Evolutionary conservation across 2,113 vertebrate genomes (phyloP).

Genomic region (Craseonycteris thonglongyai): DNA sequence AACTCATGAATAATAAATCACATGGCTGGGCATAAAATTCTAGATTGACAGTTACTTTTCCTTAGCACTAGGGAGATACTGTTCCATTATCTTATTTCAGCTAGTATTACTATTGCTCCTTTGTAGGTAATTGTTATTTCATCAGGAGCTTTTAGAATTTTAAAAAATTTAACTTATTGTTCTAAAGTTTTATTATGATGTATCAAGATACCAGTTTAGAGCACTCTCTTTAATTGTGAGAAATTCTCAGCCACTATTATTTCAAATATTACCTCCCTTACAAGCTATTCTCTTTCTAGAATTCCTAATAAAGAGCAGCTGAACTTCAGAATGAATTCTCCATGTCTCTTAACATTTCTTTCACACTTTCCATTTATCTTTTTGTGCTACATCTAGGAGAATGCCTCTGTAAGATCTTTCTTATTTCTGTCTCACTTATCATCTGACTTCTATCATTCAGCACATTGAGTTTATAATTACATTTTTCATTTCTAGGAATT

Average conservation of each 20-base stretch:
- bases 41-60: neutral
- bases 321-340: neutral
- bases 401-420: neutral
- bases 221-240: neutral
- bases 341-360: neutral
- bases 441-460: neutral
- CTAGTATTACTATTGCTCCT: neutral
- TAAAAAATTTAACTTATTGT: neutral
- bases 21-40: neutral
- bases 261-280: neutral
- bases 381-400: neutral
- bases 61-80: neutral
- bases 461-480: neutral
- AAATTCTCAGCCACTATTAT: slow-evolving; percentile 3
- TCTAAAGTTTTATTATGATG: neutral
- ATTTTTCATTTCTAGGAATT: slow-evolving; percentile 17
- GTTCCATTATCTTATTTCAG: neutral
- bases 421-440: neutral
- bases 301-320: neutral
- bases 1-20: neutral
- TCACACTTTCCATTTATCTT: neutral
- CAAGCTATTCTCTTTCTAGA: neutral
- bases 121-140: neutral
- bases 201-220: neutral
- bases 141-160: neutral